Base-by-base conservation (phyloP, 35 echinoderm and acorn worm species). In the Lytechinus pictus region DNA sequence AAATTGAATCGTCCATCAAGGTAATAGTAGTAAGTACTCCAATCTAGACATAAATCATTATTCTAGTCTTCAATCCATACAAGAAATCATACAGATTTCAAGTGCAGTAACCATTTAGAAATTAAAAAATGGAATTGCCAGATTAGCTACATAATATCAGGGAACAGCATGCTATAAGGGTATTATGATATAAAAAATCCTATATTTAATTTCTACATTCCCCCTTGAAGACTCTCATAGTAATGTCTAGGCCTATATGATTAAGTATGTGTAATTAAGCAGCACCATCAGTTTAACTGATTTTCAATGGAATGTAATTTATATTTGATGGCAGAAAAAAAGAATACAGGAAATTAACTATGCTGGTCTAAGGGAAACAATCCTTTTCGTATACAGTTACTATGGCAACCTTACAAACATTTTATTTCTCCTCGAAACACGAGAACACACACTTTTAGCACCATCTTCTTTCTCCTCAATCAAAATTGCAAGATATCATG, bases 221-320 rank as follows among this genome's bases (percentile, higher is more conserved):
- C 66, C 66, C 66, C 7, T 16, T 16, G 5, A 24, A n/a, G 14
- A 79, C 5, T 1, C 19, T 24, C 7, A 79, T 79, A 79, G 66
- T n/a, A 79, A 79, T 8, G 66, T 79, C 21, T 79, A 79, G 14
- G 66, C 21, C 21, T 79, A 79, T 24, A 16, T n/a, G 66, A 24
- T 79, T 79, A 79, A 79, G 66, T 79, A 79, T 79, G 66, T 79
- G 21, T 58, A 79, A 79, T 79, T 79, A n/a, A 79, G 66, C 66
- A 79, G 66, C 66, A 79, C 66, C 66, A 24, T 79, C 66, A 79
- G 66, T n/a, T 27, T 16, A 79, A 79, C 66, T 79, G 66, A 79
- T 79, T 79, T 24, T 79, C 19, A 79, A 79, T 79, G 66, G 66
- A 79, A 79, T 79, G 66, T 79, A 79, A 79, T 24, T 79, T 79